Evolutionary conservation across 1,140 invertebrate species (phyloP), one percentile per base, ranked within the genome.

Genomic region (Aphelenchoides besseyi): DNA sequence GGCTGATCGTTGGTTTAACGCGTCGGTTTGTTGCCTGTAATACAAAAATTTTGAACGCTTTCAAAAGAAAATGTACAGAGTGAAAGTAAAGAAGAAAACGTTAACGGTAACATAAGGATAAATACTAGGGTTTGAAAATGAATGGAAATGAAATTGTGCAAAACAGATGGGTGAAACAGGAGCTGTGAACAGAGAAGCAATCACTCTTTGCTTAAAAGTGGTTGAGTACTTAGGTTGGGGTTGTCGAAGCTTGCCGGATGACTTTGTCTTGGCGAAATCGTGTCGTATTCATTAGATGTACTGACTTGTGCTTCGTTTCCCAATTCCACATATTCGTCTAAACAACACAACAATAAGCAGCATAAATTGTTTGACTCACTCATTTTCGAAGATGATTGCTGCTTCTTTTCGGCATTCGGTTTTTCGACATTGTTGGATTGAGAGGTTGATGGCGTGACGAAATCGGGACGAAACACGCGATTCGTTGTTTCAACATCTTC

Each of bases 401-500:
- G 12, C 41, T 48, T 48, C 41, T 48, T 12, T 23, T 12, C 41
- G 23, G 41, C 23, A 12, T 12, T 48, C 41, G 41, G 41, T 23
- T 48, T 48, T 23, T 12, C 41, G 12, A 16, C 41, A 23, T 48
- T 12, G 41, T 12, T 48, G 41, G 41, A 48, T 12, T 12, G 41
- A 23, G 41, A 23, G 12, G 41, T 16, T 23, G 41, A 23, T 48
- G 12, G 41, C 41, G 41, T 12, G 41, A 48, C 41, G 41, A 41
- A 66, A 33, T 37, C 36, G 16, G 63, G 63, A 32, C 36, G 30
- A 12, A 29, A 66, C 16, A 66, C 63, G n/a, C 63, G 63, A 16
- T 66, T 66, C 12, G 30, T 37, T 3, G 30, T 29, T 16, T 66
- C 63, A 23, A 18, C 26, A 12, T 66, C 63, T 26, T 33, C 63